Evolutionary conservation across 2,888 invertebrate genomes (phyloP), one percentile per base, ranked within the genome.

Genomic region (Chromoteleia sp.): DNA sequence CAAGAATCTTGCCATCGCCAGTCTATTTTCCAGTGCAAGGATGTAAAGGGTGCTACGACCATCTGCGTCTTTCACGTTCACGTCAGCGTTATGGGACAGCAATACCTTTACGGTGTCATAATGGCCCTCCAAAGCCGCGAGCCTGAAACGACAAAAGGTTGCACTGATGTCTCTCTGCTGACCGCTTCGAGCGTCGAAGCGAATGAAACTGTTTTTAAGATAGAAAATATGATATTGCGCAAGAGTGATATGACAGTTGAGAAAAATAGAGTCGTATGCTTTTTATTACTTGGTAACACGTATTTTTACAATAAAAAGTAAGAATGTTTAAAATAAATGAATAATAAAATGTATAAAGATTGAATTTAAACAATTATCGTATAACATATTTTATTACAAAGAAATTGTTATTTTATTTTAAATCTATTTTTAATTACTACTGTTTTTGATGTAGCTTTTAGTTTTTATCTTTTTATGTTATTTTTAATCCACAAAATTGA

Each of bases 31-130:
- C 84, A 98, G 92, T 2, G 98, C 97, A 63, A 98, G 93, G 67
- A 98, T 96, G 91, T 99, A 98, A 21, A 99, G 93, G 0, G 98
- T 97, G 87, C 97, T 97, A 52, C 98, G 94, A 0, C 97, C 96
- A 92, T 99, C 98, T 0, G 98, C 97, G 92, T 98, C 98, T 88
- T 96, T 94, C 41, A 97, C 96, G 92, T 98, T 96, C 0, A 96
- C 94, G 92, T 97, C 97, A 4, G 97, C 97, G 59, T 96, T 95
- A 86, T 95, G 94, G 59, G 94, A 92, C 59, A 96, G 91, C 65
- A 98, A 92, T 58, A 95, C 93, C 56, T 94, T 93, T 1, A 96
- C 96, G 1, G 95, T 94, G 83, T 96, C 96, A 91, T 96, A 95
- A 91, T 98, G 97, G 0, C 97, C 96, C 89, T 97, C 97, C 14